Evolutionary conservation across 2,113 vertebrate genomes (phyloP), one percentile per base, ranked within the genome.

Genomic region (Percopsis transmontana): DNA sequence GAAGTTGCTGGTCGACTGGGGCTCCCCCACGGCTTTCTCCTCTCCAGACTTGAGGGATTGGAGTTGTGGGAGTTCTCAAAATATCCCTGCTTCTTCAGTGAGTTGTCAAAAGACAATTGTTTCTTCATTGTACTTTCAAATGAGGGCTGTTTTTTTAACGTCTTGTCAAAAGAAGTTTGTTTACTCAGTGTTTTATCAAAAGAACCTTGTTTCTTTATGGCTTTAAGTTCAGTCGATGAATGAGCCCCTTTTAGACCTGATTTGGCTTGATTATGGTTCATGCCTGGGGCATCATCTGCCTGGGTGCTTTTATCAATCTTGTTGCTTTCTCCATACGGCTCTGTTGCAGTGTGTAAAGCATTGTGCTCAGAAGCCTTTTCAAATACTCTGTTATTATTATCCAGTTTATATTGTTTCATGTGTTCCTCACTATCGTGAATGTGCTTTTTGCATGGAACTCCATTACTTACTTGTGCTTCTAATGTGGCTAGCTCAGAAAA

Each of bases 11-110:
- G 51, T 40, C 70, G 82, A 55, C 89, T 81, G 0, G 88, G 89
- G 77, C 88, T 92, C 18, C 86, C 85, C 91, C 91, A 91, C 0
- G 91, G 89, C 57, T 87, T 92, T 78, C 86, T 85, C 39, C 81
- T 73, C 62, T 92, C 91, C 19, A 91, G 77, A 55, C 84, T 88
- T 45, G 84, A 85, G 23, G 83, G 77, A 64, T 75, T 74, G 41
- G 72, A 62, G 56, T 56, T 71, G 44, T 54, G 58, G 2, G 20
- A 61, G 60, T 82, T 89, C 58, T 92, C 90, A 55, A 86, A 90
- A 18, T 89, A 90, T 50, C 78, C 70, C 68, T 87, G 90, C 62
- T 88, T 88, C 47, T 83, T 89, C 2, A 82, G 27, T 13, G 51
- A 54, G 70, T 81, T 86, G 50, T 90, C 88, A 84, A 87, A 88